Evolutionary conservation across 2,113 vertebrate genomes (phyloP).

Genomic region (Caretta caretta): DNA sequence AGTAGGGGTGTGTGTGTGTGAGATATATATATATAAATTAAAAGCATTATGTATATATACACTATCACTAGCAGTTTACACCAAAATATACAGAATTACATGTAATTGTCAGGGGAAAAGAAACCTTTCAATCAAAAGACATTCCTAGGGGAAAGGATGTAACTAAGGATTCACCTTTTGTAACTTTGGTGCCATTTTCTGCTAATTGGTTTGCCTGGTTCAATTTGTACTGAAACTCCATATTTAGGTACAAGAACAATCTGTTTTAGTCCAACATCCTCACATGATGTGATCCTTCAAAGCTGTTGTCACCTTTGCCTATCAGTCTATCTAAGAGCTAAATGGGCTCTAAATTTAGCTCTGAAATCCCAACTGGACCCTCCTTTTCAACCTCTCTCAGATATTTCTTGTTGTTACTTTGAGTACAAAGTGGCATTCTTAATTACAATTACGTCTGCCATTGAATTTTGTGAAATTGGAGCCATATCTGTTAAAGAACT

Average conservation of each 20-base stretch:
- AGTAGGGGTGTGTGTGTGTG: not conserved
- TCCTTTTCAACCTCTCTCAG: slow-evolving; percentile 19
- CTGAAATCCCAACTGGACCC: not conserved
- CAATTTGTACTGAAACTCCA: not conserved
- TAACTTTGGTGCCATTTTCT: not conserved
- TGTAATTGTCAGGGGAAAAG: not conserved
- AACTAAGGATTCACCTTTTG: not conserved
- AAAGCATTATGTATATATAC: not conserved
- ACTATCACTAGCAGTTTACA: not conserved
- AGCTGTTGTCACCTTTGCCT: slow-evolving; percentile 6
- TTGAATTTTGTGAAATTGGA: slow-evolving; percentile 20
- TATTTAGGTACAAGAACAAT: not conserved
- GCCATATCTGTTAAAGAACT: not conserved
- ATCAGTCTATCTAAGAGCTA: slow-evolving; percentile 8
- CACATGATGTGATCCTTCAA: not conserved
- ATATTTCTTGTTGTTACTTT: slow-evolving; percentile 16
- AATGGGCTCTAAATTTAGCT: slow-evolving; percentile 54
- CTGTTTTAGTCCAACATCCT: not conserved
- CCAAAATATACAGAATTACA: not conserved
- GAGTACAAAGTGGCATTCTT: slow-evolving; percentile 22
- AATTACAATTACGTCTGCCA: slow-evolving; percentile 59
- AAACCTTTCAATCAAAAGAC: not conserved
- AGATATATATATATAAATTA: not conserved
- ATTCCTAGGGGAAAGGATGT: not conserved
- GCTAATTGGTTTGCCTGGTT: not conserved